phyloP scores from a whole-genome alignment of 1,140 invertebrate species.

The Agrypnia vestita region DNA sequence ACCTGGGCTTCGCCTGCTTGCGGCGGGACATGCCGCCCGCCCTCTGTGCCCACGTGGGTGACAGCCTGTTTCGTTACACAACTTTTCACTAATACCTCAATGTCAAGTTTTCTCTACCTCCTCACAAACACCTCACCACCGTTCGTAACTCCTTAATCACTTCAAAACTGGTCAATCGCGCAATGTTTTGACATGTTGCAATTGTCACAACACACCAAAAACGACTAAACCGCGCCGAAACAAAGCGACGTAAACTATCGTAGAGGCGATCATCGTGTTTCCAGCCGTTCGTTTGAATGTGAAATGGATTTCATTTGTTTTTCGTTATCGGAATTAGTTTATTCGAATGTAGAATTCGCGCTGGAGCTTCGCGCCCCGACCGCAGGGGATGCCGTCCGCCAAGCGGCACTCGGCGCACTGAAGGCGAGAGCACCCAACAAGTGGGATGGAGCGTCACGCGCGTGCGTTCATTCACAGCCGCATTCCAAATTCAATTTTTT shows the following conservation, averaged over 20 bases:
- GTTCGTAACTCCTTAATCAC: neutral
- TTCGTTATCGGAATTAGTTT: neutral
- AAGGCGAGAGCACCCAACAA: conserved; percentile 70
- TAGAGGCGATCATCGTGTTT: neutral
- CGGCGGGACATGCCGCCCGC: conserved; percentile 69
- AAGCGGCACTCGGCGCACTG: conserved; percentile 67
- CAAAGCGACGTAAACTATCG: neutral
- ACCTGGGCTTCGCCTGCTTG: conserved; percentile 72
- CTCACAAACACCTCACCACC: neutral
- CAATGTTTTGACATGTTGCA: conserved; percentile 6
- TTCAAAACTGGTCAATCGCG: neutral
- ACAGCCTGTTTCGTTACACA: neutral
- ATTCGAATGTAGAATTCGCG: neutral
- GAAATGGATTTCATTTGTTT: conserved; percentile 13
- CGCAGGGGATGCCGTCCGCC: conserved; percentile 63
- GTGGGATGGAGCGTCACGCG: conserved; percentile 68
- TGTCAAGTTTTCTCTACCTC: conserved; percentile 11
- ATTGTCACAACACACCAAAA: conserved; percentile 9
- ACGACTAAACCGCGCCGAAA: neutral
- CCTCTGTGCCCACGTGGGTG: conserved; percentile 40
- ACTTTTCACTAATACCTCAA: conserved; percentile 2
- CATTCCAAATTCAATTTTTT: conserved; percentile 33
- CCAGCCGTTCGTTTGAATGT: neutral
- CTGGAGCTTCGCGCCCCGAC: conserved; percentile 38
- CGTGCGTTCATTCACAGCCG: conserved; percentile 49